phyloP scores from a whole-genome alignment of 2,797 vertebrate species.

The Lacerta viridis region DNA sequence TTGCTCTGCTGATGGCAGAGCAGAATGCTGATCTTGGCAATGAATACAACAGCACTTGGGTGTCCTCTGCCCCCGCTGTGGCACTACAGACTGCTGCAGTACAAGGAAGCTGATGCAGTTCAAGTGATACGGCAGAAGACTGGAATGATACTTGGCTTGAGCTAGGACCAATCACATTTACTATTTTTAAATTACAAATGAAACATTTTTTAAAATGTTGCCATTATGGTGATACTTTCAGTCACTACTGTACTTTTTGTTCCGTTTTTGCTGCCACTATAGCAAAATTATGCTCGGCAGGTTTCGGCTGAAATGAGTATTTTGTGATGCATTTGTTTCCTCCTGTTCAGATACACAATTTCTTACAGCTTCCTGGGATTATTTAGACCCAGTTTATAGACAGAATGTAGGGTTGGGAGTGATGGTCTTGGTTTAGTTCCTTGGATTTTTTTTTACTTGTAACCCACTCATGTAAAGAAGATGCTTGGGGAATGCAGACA shows the following conservation, averaged over 20 bases:
- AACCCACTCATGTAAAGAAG: background rate
- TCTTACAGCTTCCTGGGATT: background rate
- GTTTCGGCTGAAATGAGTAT: background rate
- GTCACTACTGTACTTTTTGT: too few species aligned
- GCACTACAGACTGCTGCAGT: background rate
- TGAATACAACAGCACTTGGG: background rate
- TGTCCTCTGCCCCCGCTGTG: background rate
- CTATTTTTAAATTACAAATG: background rate
- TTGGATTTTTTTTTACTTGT: background rate
- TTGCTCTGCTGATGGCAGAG: conserved; percentile 1
- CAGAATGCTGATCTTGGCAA: background rate
- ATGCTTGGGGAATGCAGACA: background rate
- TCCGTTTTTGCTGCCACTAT: background rate
- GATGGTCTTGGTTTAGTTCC: background rate
- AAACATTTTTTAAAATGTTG: background rate
- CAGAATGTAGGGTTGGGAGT: background rate
- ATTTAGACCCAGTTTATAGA: background rate
- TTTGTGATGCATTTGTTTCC: background rate
- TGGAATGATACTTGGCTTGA: background rate
- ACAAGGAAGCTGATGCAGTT: background rate
- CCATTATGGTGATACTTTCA: background rate
- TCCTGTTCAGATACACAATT: background rate
- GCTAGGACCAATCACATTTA: background rate
- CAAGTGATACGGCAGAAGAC: background rate
- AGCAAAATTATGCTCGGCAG: background rate